Conservation (phyloP, 2,888 invertebrate species). For the Balanococcus diminutus region DNA sequence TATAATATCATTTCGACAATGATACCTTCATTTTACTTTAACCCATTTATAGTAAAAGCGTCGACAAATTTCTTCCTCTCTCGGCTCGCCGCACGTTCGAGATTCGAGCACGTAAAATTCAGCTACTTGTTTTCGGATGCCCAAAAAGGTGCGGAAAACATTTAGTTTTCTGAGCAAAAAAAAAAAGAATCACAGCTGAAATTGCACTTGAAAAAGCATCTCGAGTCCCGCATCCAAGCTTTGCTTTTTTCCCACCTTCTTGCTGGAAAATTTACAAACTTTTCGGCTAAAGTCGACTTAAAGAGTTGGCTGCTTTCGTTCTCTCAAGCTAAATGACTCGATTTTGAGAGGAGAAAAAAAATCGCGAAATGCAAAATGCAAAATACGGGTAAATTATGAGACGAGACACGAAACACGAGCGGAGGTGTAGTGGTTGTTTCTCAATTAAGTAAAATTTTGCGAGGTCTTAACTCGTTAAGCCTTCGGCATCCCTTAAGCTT, state of each 20-base stretch:
- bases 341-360: neutral
- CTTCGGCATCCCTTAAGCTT: constrained; percentile 42
- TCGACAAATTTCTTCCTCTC: no score
- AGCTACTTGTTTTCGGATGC: no score
- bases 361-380: neutral
- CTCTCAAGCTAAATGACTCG: neutral
- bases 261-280: neutral
- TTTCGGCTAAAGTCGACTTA: neutral
- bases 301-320: neutral
- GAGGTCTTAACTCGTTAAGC: constrained; percentile 36
- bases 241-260: neutral
- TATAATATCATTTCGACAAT: constrained; percentile 29
- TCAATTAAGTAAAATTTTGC: constrained; percentile 27
- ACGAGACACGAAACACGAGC: neutral
- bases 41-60: no score
- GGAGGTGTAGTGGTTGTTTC: neutral
- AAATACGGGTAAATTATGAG: neutral
- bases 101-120: no score
- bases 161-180: no score
- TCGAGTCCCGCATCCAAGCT: no score
- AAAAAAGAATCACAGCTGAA: no score
- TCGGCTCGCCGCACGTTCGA: no score
- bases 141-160: no score
- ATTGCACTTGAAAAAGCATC: no score
- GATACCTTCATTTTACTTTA: constrained; percentile 38